Percentiles rank a stretch among this genome's conserved stretches.
phyloP scores from a whole-genome alignment of 2,113 vertebrate genomes.

The Centropristis striata region DNA sequence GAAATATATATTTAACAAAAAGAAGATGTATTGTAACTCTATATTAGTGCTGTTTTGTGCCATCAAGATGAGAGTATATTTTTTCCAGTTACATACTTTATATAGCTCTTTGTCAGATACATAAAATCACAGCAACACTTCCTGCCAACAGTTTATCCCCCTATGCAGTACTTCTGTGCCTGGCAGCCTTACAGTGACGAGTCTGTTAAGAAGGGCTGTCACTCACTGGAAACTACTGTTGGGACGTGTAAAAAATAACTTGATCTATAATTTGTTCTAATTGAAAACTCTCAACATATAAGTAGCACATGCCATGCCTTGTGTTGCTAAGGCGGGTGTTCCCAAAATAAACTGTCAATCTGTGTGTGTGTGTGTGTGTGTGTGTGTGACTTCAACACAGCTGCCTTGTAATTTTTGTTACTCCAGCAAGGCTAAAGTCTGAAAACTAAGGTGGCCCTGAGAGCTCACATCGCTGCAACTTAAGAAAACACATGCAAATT shows the following conservation, averaged over 20 bases:
- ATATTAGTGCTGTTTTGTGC: no score
- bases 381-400: neutral
- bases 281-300: neutral
- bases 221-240: neutral
- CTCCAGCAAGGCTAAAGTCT: neutral
- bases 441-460: no score
- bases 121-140: no score
- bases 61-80: no score
- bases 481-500: neutral
- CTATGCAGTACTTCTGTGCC: neutral
- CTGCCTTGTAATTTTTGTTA: neutral
- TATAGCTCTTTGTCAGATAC: no score
- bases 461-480: no score
- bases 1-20: neutral
- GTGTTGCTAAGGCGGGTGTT: neutral
- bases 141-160: neutral
- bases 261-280: neutral
- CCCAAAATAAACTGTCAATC: neutral
- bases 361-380: no score
- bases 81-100: no score
- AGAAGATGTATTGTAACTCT: no score
- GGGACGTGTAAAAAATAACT: neutral
- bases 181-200: neutral
- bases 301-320: neutral
- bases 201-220: neutral